These are phyloP conservation scores for Mormyrus iriodes DNA, from an alignment of 2,113 vertebrate genomes.

Conservation along the genomic window DNA sequence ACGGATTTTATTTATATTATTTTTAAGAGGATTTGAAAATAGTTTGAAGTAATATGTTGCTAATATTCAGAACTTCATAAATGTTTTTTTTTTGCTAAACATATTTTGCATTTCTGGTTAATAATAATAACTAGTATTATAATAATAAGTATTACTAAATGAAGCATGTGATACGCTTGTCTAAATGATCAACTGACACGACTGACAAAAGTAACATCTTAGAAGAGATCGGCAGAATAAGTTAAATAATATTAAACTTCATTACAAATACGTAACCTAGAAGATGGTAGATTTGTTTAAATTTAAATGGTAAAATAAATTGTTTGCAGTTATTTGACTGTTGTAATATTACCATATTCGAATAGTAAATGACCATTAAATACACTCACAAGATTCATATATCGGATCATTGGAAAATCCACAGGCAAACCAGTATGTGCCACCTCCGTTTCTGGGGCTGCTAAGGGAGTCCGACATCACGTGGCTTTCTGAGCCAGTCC, in stretches of 20 bases:
- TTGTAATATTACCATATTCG: background rate
- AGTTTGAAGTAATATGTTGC: background rate
- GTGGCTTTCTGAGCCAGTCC: background rate
- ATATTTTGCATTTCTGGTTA: background rate
- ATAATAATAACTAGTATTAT: background rate
- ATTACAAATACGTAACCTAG: background rate
- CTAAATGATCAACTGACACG: background rate
- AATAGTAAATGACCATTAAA: background rate
- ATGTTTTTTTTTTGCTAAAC: background rate
- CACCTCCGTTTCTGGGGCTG: background rate
- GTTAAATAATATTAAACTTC: background rate
- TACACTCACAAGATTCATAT: background rate
- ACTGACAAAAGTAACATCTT: background rate
- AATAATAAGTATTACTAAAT: too few species aligned
- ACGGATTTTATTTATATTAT: background rate
- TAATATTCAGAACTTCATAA: background rate
- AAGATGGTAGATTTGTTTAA: background rate
- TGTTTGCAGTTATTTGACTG: background rate
- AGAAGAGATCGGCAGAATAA: background rate
- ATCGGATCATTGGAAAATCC: background rate
- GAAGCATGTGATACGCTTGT: background rate
- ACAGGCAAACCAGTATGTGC: background rate
- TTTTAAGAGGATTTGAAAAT: background rate
- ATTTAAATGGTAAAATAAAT: background rate
- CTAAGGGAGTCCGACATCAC: background rate